Evolutionary conservation across 37 sponge, comb jelly and placozoan species (phyloP), one percentile per base, ranked within the genome.

Genomic region (Crambe crambe): DNA sequence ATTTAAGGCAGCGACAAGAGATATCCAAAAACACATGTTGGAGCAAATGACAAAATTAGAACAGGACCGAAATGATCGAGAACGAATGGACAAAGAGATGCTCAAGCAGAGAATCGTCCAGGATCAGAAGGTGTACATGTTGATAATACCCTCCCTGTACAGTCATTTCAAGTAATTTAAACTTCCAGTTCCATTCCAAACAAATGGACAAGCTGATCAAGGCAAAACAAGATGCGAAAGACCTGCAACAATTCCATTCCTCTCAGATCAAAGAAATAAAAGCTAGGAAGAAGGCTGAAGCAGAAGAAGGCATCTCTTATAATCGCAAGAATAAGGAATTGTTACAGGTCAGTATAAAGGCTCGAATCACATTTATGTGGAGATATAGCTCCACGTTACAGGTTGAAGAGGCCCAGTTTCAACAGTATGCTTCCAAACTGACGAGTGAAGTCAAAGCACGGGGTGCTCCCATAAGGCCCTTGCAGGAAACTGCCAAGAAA

Each of bases 351-450:
- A 30, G 22, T 43, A n/a, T n/a, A n/a, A 43, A 5, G 22, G 18
- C 3, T 68, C 20, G n/a, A 42, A 54, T 3, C n/a, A 8, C 4
- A 29, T 73, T n/a, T 35, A 74, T 35, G 39, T 15, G 2, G 9
- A 20, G 27, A 61, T 40, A 38, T 39, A 36, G 2, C 5, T 2
- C 20, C 31, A 22, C 41, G 23, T 5, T 58, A 1, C 41, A 85
- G 59, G 30, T 79, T 34, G 96, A 95, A 54, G 92, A 95, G 82
- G 65, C 72, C 0, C 88, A 92, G 78, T 95, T 95, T 68, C 81
- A 83, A 67, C 58, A 88, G 47, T 95, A 95, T 74, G 85, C 90
- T 21, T 30, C 29, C 5, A 67, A 70, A 21, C 79, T 92, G 38
- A 86, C 92, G 2, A 35, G 58, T 0, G 85, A 86, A 67, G 90